phyloP scores from a whole-genome alignment of 2,113 vertebrate genomes.

The Xiphophorus couchianus region DNA sequence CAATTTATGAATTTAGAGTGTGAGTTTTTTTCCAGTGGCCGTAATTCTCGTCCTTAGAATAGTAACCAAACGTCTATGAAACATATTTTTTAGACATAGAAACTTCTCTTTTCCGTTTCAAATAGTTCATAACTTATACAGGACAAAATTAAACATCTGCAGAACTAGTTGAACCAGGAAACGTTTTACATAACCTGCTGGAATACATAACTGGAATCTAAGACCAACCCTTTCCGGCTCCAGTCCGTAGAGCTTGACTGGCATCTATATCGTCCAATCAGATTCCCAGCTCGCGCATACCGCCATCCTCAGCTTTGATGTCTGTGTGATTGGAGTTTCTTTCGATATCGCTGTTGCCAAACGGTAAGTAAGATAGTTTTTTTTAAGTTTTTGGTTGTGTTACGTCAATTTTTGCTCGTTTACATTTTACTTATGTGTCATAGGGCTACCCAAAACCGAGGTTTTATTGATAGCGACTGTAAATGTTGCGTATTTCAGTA shows the following conservation, averaged over 20 bases:
- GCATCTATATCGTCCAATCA: slow-evolving; percentile 44
- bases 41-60: no score
- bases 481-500: not conserved
- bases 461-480: not conserved
- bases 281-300: not conserved
- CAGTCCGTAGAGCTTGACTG: accelerated
- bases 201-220: not conserved
- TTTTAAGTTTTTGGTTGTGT: accelerated
- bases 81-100: no score
- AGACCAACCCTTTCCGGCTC: not conserved
- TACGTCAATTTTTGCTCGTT: accelerated
- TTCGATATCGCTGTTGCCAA: slow-evolving; percentile 6
- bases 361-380: slow-evolving; percentile 5
- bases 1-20: no score
- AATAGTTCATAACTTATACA: no score
- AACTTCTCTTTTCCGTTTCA: no score
- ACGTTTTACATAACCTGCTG: not conserved
- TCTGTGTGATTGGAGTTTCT: slow-evolving; percentile 26
- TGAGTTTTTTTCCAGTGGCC: no score
- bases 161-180: not conserved
- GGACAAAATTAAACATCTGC: not conserved
- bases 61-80: no score
- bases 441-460: not conserved
- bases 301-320: not conserved
- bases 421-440: accelerated